Evolutionary conservation across 2,888 invertebrate species (phyloP), one percentile per base, ranked within the genome.

Genomic region (Muscina levida): DNA sequence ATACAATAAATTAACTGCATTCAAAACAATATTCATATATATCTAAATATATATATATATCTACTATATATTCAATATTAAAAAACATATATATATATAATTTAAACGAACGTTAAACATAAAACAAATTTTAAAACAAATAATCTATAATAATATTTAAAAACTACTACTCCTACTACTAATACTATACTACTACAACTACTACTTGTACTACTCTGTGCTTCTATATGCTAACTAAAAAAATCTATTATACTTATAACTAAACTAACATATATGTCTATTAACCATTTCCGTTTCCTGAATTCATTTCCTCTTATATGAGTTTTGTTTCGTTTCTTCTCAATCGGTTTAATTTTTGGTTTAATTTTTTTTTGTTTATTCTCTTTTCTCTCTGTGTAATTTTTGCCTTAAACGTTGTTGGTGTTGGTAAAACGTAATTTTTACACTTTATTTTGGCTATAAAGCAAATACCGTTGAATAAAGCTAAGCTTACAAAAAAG

Each of bases 41-140:
- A 56, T 31, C 17, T 62, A 17, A 17, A 22, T 42, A 62, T 42
- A 62, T 62, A 31, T 31, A 59, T 39, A 59, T 19, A 59, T 59
- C 10, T 59, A 59, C 31, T 59, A 42, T 42, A 89, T 88, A 87
- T 88, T 87, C 85, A 88, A 87, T 86, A 86, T 87, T 5, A 31
- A 48, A 48, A 48, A 57, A 57, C 19, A 62, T 17, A n/a, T n/a
- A 59, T 19, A 48, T 48, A 48, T 48, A 48, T 48, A n/a, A n/a
- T n/a, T n/a, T n/a, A 31, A 31, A 31, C 3, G 8, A 31, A 31
- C 3, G 31, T 31, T 31, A 31, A 31, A 31, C 31, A 31, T 31
- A 5, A 31, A 31, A 31, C 8, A 31, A 31, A 31, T 31, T 31
- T 31, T 31, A 31, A 31, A 31, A 31, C 31, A 31, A 31, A 31